Conservation (phyloP, 2,113 vertebrate genomes). For the Platysternon megacephalum region DNA sequence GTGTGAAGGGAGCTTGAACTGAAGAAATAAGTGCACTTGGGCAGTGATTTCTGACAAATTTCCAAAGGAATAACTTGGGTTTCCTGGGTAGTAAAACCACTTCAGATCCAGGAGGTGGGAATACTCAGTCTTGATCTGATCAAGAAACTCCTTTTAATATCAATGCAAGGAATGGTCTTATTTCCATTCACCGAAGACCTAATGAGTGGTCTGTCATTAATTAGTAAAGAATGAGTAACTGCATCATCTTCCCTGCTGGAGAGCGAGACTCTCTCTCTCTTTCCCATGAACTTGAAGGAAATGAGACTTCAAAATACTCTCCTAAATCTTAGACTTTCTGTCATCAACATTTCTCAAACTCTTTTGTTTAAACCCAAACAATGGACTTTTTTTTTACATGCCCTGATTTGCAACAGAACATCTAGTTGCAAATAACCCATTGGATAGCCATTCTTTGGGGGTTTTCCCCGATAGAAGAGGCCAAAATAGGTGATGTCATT, state of each 20-base stretch:
- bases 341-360: conserved; percentile 4
- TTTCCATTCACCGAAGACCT: conserved; percentile 23
- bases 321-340: conserved; percentile 31
- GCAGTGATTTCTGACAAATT: background rate
- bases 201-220: conserved; percentile 38
- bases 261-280: background rate
- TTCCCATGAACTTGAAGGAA: conserved; percentile 65
- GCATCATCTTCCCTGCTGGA: background rate
- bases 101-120: background rate
- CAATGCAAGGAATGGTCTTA: conserved; percentile 24
- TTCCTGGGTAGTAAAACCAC: background rate
- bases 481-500: background rate
- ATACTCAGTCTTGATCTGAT: background rate
- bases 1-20: background rate
- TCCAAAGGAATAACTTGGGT: background rate
- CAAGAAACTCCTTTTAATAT: background rate
- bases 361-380: background rate
- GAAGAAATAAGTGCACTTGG: background rate
- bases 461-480: background rate
- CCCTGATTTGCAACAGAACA: background rate
- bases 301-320: conserved; percentile 49
- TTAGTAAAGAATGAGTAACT: conserved; percentile 61
- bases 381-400: accelerated
- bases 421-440: accelerated
- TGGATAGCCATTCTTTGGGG: background rate